Base-by-base conservation (phyloP, 2,113 vertebrate species). In the Oryzias woworae region DNA sequence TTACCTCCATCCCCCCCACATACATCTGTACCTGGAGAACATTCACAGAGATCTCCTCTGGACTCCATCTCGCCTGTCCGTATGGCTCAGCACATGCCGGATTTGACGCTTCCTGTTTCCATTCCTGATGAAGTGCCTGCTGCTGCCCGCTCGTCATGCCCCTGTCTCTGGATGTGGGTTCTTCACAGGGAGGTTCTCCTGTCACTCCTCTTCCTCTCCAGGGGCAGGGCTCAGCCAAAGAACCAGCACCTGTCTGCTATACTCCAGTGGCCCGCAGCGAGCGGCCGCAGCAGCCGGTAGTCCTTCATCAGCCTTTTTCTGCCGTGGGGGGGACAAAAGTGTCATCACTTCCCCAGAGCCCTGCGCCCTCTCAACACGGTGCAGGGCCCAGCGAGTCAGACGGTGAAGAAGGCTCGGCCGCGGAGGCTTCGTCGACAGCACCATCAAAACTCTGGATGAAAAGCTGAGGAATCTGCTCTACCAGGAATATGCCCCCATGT, bases 381-480 rank as follows among this genome's bases (percentile, higher is more conserved):
- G 76, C 83, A 0, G 87, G 89, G 7, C 82, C 93, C 0, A 70
- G 87, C 0, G 97, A 99, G 80, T 95, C 96, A 0, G 96, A 98
- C 0, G 91, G 93, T 0, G 97, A 99, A 85, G 95, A 0, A 93
- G 94, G 5, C 93, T 94, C 4, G 93, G 92, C 6, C 84, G 96
- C 15, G 92, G 95, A 6, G 94, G 94, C 78, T 98, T 98, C 0
- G 94, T 96, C 12, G 96, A 98, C 87, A 96, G 92, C 85, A 97
- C 96, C 0, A 99, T 99, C 53, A 98, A 98, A 89, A 96, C 95
- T 18, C 89, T 99, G 1, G 97, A 99, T 3, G 97, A 99, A 87
- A 99, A 99, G 69, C 78, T 99, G 23, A 92, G 97, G 61, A 99
- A 95, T 53, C 83, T 99, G 58, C 93, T 99, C 1, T 99, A 99